phyloP scores from a whole-genome alignment of 2,797 vertebrate species.

The Arremon aurantiirostris region DNA sequence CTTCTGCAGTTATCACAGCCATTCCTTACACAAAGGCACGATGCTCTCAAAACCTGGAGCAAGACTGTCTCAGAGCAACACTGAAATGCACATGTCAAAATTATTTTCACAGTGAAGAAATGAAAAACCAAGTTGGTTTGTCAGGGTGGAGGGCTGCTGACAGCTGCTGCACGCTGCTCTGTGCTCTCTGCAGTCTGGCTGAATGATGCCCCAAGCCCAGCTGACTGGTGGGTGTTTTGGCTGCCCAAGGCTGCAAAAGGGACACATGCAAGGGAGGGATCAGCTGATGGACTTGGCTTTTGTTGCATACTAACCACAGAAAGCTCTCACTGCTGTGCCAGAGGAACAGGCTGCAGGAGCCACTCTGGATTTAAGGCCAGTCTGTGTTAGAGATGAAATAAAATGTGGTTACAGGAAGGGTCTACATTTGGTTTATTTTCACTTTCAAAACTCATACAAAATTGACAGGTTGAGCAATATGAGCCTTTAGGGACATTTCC shows the following conservation, averaged over 20 bases:
- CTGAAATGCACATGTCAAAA: not conserved
- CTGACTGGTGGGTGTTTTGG: not conserved
- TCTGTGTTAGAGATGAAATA: not conserved
- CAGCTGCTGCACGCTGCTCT: accelerated
- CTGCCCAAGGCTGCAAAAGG: not conserved
- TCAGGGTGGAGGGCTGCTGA: not conserved
- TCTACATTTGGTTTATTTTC: conserved; percentile 1
- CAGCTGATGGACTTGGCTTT: not conserved
- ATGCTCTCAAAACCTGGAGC: not conserved
- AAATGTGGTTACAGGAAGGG: not conserved
- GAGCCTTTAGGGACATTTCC: not conserved
- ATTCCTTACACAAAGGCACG: not conserved
- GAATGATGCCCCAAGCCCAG: not conserved
- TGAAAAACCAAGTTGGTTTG: not conserved
- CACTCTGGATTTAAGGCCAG: not conserved
- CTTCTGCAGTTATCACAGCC: not conserved
- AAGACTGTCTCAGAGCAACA: not conserved
- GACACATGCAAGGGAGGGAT: not conserved
- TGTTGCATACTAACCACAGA: not conserved
- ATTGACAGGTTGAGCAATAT: not conserved
- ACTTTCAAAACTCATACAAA: not conserved
- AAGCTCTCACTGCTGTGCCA: not conserved
- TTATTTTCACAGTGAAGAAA: not conserved
- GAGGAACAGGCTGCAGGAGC: not conserved
- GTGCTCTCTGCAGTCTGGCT: not conserved